Evolutionary conservation across 2,888 invertebrate genomes (phyloP), one percentile per base, ranked within the genome.

Genomic region (Griposia aprilina): DNA sequence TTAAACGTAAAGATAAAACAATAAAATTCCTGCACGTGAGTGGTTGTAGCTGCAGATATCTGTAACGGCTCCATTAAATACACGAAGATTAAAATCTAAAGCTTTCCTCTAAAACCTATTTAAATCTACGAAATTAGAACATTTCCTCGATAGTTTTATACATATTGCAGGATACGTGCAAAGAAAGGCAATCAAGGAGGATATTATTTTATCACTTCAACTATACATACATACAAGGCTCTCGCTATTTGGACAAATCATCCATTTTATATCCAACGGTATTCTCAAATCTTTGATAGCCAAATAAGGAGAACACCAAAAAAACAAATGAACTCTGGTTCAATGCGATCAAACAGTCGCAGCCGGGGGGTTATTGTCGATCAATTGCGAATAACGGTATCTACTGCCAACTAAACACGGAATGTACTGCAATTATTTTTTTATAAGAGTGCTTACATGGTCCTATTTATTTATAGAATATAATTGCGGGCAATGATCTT

Each of bases 401-500:
- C 41, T 6, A 76, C 69, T 26, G 20, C 20, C 63, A 59, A 80
- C 67, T 81, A 84, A 45, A 17, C 65, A 75, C 65, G 23, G 50
- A 73, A 77, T 78, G 75, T 66, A 63, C 65, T 76, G 79, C 62
- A 81, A 80, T 86, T 78, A 68, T 72, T 82, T 82, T 82, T 73
- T 65, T 55, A 30, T 55, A 20, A 23, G 17, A 67, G 8, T 45
- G 2, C 41, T 50, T 30, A 57, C 15, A 10, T 59, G 26, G 3
- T 63, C 0, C 15, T 68, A 68, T 65, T 66, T 50, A 67, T 70
- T 66, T 50, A 67, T 70, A 30, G 63, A 65, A 50, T 26, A 65
- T 59, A 71, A 48, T 62, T 23, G 76, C 59, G 86, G 82, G 55
- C 83, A 83, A 72, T 87, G 84, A 74, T 67, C 86, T 81, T 68